Conservation (phyloP, 2,888 invertebrate genomes). For the Dryobotodes eremita region DNA sequence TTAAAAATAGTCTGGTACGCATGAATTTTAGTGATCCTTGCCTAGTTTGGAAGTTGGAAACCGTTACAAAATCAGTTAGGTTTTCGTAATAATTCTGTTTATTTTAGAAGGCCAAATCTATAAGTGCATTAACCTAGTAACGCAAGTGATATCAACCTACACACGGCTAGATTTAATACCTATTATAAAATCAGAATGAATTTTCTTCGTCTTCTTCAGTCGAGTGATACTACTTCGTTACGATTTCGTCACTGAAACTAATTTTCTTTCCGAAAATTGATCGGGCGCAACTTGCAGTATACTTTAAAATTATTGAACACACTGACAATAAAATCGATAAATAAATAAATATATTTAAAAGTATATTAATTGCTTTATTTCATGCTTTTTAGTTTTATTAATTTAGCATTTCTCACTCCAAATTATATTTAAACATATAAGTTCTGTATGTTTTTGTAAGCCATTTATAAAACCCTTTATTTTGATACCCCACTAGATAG, state of each 20-base stretch:
- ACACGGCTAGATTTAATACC: not conserved
- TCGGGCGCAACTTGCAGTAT: not conserved
- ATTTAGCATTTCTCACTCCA: no score
- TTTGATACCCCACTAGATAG: no score
- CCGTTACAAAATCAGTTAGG: not conserved
- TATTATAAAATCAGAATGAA: not conserved
- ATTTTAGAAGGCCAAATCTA: conserved; percentile 31
- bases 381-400: no score
- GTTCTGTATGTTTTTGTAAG: no score
- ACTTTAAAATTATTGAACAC: not conserved
- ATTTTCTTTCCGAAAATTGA: not conserved
- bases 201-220: not conserved
- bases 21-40: not conserved
- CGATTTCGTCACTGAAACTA: not conserved
- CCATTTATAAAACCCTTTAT: no score
- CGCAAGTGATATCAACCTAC: conserved; percentile 5
- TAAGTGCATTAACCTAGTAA: conserved; percentile 17
- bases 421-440: no score
- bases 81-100: conserved; percentile 17
- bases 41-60: conserved; percentile 10
- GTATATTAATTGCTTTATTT: no score
- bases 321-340: not conserved
- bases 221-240: not conserved
- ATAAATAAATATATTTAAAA: not conserved
- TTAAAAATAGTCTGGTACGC: not conserved